Evolutionary conservation across 2,888 invertebrate species (phyloP).

Genomic region (Cheilosia grossa): DNA sequence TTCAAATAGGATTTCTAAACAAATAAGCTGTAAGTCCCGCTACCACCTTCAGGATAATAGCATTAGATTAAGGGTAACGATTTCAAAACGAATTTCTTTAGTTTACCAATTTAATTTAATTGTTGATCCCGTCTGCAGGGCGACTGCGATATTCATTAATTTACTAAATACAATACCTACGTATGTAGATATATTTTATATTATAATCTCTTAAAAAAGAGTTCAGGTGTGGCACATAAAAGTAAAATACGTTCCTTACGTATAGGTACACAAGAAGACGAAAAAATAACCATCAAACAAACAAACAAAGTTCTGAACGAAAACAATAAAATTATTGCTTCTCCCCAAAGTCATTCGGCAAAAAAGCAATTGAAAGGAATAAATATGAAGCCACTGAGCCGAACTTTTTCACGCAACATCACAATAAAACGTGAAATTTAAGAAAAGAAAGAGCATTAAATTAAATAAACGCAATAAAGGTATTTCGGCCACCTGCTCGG

Average conservation of each 20-base stretch:
- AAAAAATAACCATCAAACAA: neutral
- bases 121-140: constrained; percentile 11
- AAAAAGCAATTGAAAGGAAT: constrained; percentile 67
- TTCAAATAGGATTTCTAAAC: constrained; percentile 43
- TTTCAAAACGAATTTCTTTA: constrained; percentile 35
- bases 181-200: constrained; percentile 37
- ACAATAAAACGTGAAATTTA: constrained; percentile 62
- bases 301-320: constrained; percentile 26
- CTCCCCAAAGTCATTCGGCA: constrained; percentile 50
- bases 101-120: constrained; percentile 53
- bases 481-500: constrained; percentile 71
- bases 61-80: constrained; percentile 59
- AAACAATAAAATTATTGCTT: constrained; percentile 68
- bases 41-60: constrained; percentile 28
- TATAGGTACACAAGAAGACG: neutral
- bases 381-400: constrained; percentile 67
- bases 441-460: constrained; percentile 69
- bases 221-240: constrained; percentile 73
- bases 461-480: constrained; percentile 73
- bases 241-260: constrained; percentile 29
- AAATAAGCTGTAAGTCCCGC: constrained; percentile 28
- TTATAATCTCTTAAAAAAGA: constrained; percentile 36
- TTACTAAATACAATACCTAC: constrained; percentile 29
- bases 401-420: constrained; percentile 62
- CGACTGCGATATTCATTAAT: constrained; percentile 41